Percentiles rank a stretch among this genome's conserved stretches.
Conservation (phyloP, 2,888 invertebrate genomes). For the Stenodera caucasica region DNA sequence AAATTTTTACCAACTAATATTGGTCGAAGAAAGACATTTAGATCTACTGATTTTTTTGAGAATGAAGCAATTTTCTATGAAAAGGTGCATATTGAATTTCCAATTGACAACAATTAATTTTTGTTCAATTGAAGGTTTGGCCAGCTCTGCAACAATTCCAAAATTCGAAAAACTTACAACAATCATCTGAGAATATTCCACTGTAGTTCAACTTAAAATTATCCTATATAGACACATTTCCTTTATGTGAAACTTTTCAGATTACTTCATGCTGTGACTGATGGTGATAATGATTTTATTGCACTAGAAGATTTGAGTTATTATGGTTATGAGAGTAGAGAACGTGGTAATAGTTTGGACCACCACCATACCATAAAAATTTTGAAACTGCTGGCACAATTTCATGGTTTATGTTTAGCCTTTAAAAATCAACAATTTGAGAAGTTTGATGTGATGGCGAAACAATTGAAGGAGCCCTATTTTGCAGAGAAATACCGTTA, state of each 20-base stretch:
- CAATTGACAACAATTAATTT: too few relatives aligned
- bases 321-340: slow-evolving; percentile 47
- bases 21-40: slow-evolving; percentile 65
- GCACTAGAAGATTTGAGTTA: slow-evolving; percentile 53
- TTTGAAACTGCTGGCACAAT: slow-evolving; percentile 52
- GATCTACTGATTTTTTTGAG: slow-evolving; percentile 67
- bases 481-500: slow-evolving; percentile 59
- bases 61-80: slow-evolving; percentile 72
- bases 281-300: slow-evolving; percentile 55
- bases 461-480: slow-evolving; percentile 58
- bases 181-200: slow-evolving; percentile 31
- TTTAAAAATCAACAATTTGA: slow-evolving; percentile 51
- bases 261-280: slow-evolving; percentile 48
- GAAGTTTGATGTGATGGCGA: slow-evolving; percentile 44
- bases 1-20: slow-evolving; percentile 69
- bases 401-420: slow-evolving; percentile 56
- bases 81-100: too few relatives aligned
- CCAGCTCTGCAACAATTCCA: slow-evolving; percentile 56
- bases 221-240: too few relatives aligned
- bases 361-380: slow-evolving; percentile 47
- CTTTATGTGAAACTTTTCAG: too few relatives aligned
- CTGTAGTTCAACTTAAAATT: too few relatives aligned
- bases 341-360: slow-evolving; percentile 46
- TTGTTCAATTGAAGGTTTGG: slow-evolving; percentile 49
- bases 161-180: slow-evolving; percentile 38